Percentiles rank a stretch among this genome's conserved stretches.
Conservation (phyloP, 2,797 vertebrate species). For the Falco naumanni region DNA sequence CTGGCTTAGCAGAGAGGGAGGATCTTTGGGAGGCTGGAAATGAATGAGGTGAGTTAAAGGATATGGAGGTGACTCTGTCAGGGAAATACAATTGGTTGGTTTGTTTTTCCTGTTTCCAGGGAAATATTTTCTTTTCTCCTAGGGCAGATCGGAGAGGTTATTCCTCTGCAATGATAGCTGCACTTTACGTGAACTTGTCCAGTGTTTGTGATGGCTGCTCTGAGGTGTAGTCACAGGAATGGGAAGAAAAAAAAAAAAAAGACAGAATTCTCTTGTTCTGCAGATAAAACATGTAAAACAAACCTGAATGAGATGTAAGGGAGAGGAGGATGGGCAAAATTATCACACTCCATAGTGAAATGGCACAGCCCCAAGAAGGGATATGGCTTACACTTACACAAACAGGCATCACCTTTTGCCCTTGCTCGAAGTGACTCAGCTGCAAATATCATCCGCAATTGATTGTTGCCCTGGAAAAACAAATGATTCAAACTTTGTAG, state of each 20-base stretch:
- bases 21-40: not conserved
- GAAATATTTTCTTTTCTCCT: not conserved
- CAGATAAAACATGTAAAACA: not conserved
- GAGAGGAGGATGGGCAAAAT: not conserved
- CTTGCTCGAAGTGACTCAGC: slow-evolving; percentile 50
- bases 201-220: not conserved
- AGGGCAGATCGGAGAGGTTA: not conserved
- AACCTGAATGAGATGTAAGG: not conserved
- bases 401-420: slow-evolving; percentile 36
- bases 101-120: not conserved
- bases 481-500: slow-evolving; percentile 22
- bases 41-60: not conserved
- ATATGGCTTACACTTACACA: slow-evolving; percentile 8
- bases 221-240: not conserved
- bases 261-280: not conserved
- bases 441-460: slow-evolving; percentile 2
- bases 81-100: not conserved
- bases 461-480: slow-evolving; percentile 35
- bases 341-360: not conserved
- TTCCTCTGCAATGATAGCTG: not conserved
- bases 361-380: not conserved
- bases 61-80: not conserved
- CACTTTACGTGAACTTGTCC: not conserved
- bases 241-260: not conserved
- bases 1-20: not conserved